Evolutionary conservation across 2,797 vertebrate genomes (phyloP).

Genomic region (Rhinoraja longicauda): DNA sequence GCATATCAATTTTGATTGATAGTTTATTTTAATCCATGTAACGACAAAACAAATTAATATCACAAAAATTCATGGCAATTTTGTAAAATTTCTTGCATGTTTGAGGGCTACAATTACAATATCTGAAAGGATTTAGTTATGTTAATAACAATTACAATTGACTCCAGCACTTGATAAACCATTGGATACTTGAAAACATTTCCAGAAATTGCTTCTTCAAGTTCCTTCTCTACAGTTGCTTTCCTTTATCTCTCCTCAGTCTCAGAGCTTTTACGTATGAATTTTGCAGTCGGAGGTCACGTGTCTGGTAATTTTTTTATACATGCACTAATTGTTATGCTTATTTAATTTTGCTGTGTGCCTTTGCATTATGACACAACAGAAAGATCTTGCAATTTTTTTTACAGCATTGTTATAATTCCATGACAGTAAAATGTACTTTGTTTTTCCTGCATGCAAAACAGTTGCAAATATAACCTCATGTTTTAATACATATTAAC

Average conservation of each 20-base stretch:
- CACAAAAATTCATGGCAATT: neutral
- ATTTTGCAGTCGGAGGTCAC: neutral
- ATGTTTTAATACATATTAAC: neutral
- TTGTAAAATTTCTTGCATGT: neutral
- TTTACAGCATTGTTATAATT: neutral
- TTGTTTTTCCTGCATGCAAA: neutral
- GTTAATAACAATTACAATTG: neutral
- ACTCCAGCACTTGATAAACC: too few species aligned
- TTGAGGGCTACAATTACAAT: neutral
- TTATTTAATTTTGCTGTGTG: neutral
- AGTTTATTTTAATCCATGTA: neutral
- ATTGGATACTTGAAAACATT: neutral
- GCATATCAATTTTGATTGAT: neutral
- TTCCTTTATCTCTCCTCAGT: constrained; percentile 18
- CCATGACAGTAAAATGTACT: neutral
- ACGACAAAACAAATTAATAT: neutral
- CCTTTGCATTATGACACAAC: neutral
- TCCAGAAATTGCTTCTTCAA: neutral
- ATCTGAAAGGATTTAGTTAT: neutral
- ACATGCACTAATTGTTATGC: neutral
- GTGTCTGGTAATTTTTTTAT: constrained; percentile 16
- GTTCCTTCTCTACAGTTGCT: neutral
- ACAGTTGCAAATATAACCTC: neutral
- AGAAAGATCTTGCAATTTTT: neutral
- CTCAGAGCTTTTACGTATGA: constrained; percentile 1